Evolutionary conservation across 2,797 vertebrate species (phyloP).

Genomic region (Chloroceryle inda): DNA sequence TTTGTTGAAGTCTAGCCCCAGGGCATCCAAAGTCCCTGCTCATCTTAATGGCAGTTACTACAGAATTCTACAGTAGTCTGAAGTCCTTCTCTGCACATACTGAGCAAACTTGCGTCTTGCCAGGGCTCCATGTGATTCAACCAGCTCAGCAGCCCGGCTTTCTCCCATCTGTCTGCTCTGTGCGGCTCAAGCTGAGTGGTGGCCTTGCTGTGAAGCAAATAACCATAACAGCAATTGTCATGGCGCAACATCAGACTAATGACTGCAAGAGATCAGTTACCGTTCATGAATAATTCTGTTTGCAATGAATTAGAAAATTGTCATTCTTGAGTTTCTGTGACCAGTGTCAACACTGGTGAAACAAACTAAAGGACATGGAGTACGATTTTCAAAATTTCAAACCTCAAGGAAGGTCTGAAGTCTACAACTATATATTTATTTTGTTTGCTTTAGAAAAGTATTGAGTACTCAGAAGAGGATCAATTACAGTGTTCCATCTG

Average conservation of each 20-base stretch:
- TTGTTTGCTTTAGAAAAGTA: background rate
- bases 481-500: rapidly evolving
- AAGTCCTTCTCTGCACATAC: background rate
- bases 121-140: rapidly evolving
- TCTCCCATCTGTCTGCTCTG: background rate
- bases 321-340: background rate
- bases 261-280: background rate
- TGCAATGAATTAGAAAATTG: background rate
- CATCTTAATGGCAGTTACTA: background rate
- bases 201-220: rapidly evolving
- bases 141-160: background rate
- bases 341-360: background rate
- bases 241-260: background rate
- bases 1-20: background rate
- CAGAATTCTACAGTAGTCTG: background rate
- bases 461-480: background rate
- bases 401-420: background rate
- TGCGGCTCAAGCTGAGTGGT: background rate
- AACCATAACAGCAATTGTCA: background rate
- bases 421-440: background rate
- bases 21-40: background rate
- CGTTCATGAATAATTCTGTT: background rate
- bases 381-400: background rate
- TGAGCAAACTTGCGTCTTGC: background rate
- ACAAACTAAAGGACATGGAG: background rate